A percentile compares a stretch with the other conserved stretches of the same genome.
These are phyloP conservation scores for Cordilura impudica DNA, from an alignment of 2,888 invertebrate species.

Conservation along the genomic window DNA sequence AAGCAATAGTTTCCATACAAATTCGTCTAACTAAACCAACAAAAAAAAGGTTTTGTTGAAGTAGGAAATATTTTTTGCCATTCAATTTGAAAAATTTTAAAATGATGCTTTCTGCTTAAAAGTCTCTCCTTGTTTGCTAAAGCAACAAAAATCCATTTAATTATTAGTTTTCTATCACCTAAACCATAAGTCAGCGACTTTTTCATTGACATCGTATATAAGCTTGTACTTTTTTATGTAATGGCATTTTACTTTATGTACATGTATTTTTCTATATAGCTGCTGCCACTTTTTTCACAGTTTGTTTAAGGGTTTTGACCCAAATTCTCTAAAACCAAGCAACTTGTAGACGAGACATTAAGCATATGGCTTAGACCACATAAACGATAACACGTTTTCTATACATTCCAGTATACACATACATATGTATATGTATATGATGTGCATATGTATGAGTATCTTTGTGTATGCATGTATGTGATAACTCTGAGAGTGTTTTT, in stretches of 20 bases:
- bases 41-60: no score
- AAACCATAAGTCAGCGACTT: constrained; percentile 55
- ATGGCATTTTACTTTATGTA: not conserved
- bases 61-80: no score
- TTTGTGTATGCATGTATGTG: not conserved
- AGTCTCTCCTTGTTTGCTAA: not conserved
- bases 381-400: constrained; percentile 31
- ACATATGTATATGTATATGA: not conserved
- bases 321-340: constrained; percentile 42
- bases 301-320: constrained; percentile 55
- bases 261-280: constrained; percentile 11
- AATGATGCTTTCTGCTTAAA: not conserved
- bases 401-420: not conserved
- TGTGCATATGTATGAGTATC: not conserved
- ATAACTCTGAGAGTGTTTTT: constrained; percentile 2
- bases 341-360: constrained; percentile 59
- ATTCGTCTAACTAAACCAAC: no score
- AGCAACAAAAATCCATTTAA: constrained; percentile 28
- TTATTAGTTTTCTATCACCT: constrained; percentile 42
- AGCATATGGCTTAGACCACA: constrained; percentile 55
- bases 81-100: not conserved
- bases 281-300: constrained; percentile 4
- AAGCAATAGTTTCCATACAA: no score
- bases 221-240: constrained; percentile 20
- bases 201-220: constrained; percentile 57